A percentile compares a stretch with the other conserved stretches of the same genome.
Evolutionary conservation across 2,888 invertebrate species (phyloP).

Genomic region (Congeria kusceri): DNA sequence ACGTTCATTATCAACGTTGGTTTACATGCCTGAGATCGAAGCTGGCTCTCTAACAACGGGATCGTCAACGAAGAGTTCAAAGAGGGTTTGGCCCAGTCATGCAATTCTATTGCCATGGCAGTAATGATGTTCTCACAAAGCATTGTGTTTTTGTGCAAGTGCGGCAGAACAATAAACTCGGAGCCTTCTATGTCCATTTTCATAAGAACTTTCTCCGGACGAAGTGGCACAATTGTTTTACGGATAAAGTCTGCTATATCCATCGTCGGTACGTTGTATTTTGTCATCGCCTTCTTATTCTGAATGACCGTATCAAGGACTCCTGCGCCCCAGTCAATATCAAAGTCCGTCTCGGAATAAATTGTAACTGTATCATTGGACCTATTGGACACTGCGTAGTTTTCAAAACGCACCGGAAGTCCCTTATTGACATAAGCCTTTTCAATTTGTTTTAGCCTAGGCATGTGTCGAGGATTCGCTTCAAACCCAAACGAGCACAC

Average conservation of each 20-base stretch:
- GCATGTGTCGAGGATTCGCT: conserved; percentile 8
- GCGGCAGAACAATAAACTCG: not conserved
- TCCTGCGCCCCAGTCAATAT: not conserved
- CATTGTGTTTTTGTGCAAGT: not conserved
- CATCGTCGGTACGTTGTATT: not conserved
- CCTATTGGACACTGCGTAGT: conserved; percentile 1
- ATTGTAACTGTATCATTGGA: not conserved
- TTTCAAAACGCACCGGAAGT: not conserved
- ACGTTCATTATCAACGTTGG: not conserved
- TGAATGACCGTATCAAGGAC: not conserved
- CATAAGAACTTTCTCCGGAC: too few species aligned
- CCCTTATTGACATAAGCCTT: not conserved
- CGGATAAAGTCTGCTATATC: not conserved
- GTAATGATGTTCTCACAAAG: not conserved
- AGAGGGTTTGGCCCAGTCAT: not conserved
- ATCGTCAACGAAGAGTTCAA: not conserved
- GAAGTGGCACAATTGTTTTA: not conserved
- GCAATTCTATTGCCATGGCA: not conserved
- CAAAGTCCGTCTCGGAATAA: not conserved
- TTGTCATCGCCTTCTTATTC: not conserved
- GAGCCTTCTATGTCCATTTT: too few species aligned
- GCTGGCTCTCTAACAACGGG: not conserved
- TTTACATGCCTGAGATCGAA: not conserved
- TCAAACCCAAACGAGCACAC: conserved; percentile 8
- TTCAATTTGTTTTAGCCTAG: conserved; percentile 3